Percentiles rank a stretch among this genome's conserved stretches.
These are phyloP conservation scores for Drosophila melanocephala DNA, from an alignment of 2,888 invertebrate species.

Conservation along the genomic window DNA sequence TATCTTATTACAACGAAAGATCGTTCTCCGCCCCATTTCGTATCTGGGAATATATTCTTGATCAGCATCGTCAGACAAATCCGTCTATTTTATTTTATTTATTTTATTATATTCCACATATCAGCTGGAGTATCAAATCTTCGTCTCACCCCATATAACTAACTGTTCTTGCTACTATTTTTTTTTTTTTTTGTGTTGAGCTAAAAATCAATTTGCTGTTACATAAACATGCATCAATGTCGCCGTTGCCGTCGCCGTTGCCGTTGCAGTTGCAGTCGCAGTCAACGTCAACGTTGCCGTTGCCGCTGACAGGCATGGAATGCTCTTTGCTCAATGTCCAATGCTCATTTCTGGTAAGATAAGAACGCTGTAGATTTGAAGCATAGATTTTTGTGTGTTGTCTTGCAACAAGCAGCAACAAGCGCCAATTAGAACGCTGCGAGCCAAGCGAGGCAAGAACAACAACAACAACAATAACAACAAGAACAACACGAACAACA, in stretches of 20 bases:
- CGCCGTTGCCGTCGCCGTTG: slow-evolving; percentile 1
- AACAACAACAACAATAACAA: slow-evolving; percentile 3
- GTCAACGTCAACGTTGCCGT: slow-evolving; percentile 53
- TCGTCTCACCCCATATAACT: not conserved
- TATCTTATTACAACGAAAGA: not conserved
- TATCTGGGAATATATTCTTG: not conserved
- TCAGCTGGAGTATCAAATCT: slow-evolving; percentile 9
- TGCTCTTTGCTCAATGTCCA: slow-evolving; percentile 62
- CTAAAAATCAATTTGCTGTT: slow-evolving; percentile 74
- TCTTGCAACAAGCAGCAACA: slow-evolving; percentile 61
- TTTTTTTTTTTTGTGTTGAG: slow-evolving; percentile 14
- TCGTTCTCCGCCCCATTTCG: not conserved
- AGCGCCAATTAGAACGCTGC: slow-evolving; percentile 76
- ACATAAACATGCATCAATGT: slow-evolving; percentile 79
- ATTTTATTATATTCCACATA: not conserved
- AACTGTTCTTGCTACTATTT: not conserved
- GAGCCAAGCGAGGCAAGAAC: slow-evolving; percentile 13
- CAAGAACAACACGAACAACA: slow-evolving; percentile 10
- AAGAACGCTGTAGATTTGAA: slow-evolving; percentile 73
- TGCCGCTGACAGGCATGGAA: slow-evolving; percentile 63
- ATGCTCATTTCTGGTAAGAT: slow-evolving; percentile 71
- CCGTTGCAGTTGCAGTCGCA: slow-evolving; percentile 11
- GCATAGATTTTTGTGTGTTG: slow-evolving; percentile 50
- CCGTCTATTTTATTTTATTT: not conserved
- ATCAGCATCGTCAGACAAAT: not conserved